Percentiles rank a stretch among this genome's conserved stretches.
These are phyloP conservation scores for Drosophila heteroneura DNA, from an alignment of 2,888 invertebrate genomes.

Conservation along the genomic window DNA sequence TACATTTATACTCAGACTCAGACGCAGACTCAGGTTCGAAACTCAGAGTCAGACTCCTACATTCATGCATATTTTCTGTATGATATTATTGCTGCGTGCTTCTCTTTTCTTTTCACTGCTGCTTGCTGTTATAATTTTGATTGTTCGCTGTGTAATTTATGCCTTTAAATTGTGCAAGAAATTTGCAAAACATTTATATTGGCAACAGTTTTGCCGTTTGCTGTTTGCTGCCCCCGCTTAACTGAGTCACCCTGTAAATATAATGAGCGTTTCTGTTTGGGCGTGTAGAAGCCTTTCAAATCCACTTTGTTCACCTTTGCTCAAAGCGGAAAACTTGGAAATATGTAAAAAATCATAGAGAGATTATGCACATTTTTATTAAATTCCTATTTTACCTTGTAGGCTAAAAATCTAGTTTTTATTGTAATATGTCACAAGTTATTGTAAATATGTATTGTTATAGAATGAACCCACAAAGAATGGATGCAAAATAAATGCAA, in stretches of 20 bases:
- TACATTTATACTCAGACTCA: constrained; percentile 9
- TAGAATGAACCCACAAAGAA: not conserved
- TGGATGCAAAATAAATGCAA: not conserved
- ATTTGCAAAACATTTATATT: constrained; percentile 69
- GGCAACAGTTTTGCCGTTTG: constrained; percentile 25
- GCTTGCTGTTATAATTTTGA: constrained; percentile 56
- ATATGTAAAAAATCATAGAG: not conserved
- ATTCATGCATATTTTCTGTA: constrained; percentile 45
- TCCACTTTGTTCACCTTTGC: constrained; percentile 17
- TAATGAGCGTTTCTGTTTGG: constrained; percentile 1
- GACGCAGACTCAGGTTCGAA: not conserved
- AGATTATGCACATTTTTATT: not conserved
- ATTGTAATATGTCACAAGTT: not conserved
- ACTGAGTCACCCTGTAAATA: constrained; percentile 44
- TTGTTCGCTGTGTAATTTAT: constrained; percentile 69
- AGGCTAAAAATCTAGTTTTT: too few relatives aligned
- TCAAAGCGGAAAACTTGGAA: not conserved
- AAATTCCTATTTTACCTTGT: not conserved
- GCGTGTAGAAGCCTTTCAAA: constrained; percentile 37
- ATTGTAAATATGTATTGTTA: not conserved
- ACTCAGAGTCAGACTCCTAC: not conserved
- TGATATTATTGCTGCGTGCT: constrained; percentile 41
- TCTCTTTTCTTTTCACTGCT: constrained; percentile 8
- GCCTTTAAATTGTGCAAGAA: constrained; percentile 73
- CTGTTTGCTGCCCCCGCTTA: constrained; percentile 19